Evolutionary conservation across 2,797 vertebrate genomes (phyloP).

Genomic region (Phrynocephalus vlangalii): DNA sequence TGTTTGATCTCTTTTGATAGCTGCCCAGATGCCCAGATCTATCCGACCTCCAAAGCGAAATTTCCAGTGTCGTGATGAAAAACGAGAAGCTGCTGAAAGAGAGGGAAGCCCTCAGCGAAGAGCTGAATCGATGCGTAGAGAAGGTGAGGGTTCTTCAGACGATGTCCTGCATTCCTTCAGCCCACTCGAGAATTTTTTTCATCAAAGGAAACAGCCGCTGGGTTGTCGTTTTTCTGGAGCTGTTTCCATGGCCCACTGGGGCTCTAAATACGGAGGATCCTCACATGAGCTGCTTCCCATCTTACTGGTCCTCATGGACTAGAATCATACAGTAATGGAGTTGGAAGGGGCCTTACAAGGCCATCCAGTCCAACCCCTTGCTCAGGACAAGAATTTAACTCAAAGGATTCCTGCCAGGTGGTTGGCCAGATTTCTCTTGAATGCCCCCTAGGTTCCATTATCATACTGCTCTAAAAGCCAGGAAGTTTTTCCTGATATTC

Average conservation of each 20-base stretch:
- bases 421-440: no score
- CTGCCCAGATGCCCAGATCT: constrained; percentile 73
- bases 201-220: neutral
- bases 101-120: constrained; percentile 81
- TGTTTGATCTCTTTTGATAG: constrained; percentile 65
- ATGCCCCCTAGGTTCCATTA: no score
- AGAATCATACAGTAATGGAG: neutral
- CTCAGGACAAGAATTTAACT: no score
- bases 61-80: constrained; percentile 71
- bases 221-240: neutral
- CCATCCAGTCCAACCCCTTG: no score
- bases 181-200: neutral
- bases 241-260: no score
- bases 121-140: constrained; percentile 78
- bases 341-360: no score
- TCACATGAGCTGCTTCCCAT: neutral
- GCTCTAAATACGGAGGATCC: neutral
- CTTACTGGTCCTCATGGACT: no score
- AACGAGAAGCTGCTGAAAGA: constrained; percentile 81
- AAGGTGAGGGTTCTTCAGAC: constrained; percentile 74
- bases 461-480: no score
- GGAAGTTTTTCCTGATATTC: no score
- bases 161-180: accelerated
- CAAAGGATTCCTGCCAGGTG: no score
- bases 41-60: constrained; percentile 77